phyloP scores from a whole-genome alignment of 2,113 vertebrate species.

The Thalassarche chlororhynchos region DNA sequence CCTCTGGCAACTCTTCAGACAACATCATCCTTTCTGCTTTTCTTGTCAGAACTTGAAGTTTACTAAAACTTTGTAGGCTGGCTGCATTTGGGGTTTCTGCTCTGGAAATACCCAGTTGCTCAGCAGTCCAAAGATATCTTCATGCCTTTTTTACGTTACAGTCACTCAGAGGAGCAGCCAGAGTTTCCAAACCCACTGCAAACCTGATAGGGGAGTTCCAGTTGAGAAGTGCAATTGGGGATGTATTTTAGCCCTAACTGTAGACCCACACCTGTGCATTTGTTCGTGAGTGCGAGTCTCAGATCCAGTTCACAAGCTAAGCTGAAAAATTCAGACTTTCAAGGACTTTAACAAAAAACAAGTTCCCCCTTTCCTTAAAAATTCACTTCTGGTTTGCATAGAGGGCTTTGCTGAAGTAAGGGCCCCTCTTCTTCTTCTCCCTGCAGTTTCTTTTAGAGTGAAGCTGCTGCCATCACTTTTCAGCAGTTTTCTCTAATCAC shows the following conservation, averaged over 20 bases:
- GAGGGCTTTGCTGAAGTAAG: not conserved
- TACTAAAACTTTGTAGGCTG: not conserved
- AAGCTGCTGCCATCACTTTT: not conserved
- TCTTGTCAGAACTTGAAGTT: not conserved
- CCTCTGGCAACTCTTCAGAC: not conserved
- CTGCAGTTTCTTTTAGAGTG: not conserved
- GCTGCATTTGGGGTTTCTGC: not conserved
- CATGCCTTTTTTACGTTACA: not conserved
- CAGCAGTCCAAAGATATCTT: not conserved
- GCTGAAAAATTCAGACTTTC: not conserved
- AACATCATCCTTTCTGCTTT: not conserved
- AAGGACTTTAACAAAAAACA: not conserved
- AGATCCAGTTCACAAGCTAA: not conserved
- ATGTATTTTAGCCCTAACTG: not conserved
- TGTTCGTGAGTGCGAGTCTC: not conserved
- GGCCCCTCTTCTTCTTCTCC: not conserved
- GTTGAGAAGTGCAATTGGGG: not conserved
- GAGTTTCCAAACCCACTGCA: not conserved
- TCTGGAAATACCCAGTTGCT: constrained; percentile 8
- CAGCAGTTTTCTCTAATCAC: not conserved
- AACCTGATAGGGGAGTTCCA: not conserved
- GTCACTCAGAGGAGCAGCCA: not conserved
- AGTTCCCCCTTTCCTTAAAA: not conserved
- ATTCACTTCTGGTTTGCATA: not conserved
- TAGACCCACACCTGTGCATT: not conserved